Evolutionary conservation across 1,140 invertebrate genomes (phyloP), one percentile per base, ranked within the genome.

Genomic region (Aporrectodea caliginosa): DNA sequence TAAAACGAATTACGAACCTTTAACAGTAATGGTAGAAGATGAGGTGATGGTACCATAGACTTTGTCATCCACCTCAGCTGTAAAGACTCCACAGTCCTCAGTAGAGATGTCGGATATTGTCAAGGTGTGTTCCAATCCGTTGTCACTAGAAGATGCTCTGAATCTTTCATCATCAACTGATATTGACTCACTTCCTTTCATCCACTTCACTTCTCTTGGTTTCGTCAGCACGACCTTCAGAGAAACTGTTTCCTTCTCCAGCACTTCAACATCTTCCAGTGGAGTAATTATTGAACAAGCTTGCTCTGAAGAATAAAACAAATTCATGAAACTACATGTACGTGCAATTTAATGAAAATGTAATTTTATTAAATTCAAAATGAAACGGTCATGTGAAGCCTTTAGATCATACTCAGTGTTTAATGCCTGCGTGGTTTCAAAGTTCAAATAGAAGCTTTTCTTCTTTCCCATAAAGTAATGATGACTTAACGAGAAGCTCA

Each of bases 71-170:
- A 71, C 69, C 22, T 31, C 27, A n/a, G 35, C 76, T 33, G 68
- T 73, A 73, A 77, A 82, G 22, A 75, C 73, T 1, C 73, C 82
- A 0, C 68, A 14, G 16, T 82, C 82, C 32, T 81, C 75, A 1
- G 81, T 12, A 32, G 77, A 78, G 58, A 77, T 75, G 27, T 76
- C 43, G 29, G 71, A 69, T 2, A 81, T 77, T 16, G 70, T 78
- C 34, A 81, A 35, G 27, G 35, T 76, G 32, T 81, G 79, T 22
- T 58, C 6, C 43, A 77, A 35, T 14, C 58, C 58, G 31, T 70
- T 77, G 30, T 43, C 75, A 30, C 27, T 27, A 33, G 77, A 16
- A 73, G 77, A 72, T 16, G 58, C n/a, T 27, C 16, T 2, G 43
- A 68, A 69, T 16, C 75, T 69, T 1, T 31, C 75, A 68, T 30